Evolutionary conservation across 2,113 vertebrate species (phyloP).

Genomic region (Castor canadensis): DNA sequence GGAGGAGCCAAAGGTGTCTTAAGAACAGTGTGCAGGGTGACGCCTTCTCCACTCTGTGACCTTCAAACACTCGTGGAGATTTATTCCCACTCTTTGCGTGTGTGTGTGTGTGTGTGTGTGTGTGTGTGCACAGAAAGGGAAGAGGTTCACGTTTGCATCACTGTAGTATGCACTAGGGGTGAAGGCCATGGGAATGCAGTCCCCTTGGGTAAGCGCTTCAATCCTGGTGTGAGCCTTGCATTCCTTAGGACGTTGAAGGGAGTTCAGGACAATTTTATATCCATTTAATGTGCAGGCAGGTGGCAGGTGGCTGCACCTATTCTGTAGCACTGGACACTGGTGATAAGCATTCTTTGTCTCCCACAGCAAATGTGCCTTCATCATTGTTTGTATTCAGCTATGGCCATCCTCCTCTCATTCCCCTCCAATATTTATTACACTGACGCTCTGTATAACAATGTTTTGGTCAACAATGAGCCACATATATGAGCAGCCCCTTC

Average conservation of each 20-base stretch:
- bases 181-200: not conserved
- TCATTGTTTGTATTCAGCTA: not conserved
- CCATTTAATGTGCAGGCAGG: fast-evolving
- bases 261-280: not conserved
- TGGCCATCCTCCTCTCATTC: not conserved
- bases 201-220: not conserved
- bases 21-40: not conserved
- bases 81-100: too few species aligned
- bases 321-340: not conserved
- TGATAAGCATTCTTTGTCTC: not conserved
- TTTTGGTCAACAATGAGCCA: not conserved
- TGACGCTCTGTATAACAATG: too few species aligned
- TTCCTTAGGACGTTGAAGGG: not conserved
- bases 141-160: not conserved
- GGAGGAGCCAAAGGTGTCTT: not conserved
- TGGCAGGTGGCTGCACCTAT: not conserved
- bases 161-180: not conserved
- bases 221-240: not conserved
- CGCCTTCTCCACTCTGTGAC: not conserved
- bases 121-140: not conserved
- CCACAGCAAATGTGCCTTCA: not conserved
- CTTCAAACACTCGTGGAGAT: not conserved
- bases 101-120: not conserved
- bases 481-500: fast-evolving
- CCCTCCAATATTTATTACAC: not conserved